A percentile compares a stretch with the other conserved stretches of the same genome.
phyloP scores from a whole-genome alignment of 2,113 vertebrate genomes.

The Dolichallabes microphthalmus region DNA sequence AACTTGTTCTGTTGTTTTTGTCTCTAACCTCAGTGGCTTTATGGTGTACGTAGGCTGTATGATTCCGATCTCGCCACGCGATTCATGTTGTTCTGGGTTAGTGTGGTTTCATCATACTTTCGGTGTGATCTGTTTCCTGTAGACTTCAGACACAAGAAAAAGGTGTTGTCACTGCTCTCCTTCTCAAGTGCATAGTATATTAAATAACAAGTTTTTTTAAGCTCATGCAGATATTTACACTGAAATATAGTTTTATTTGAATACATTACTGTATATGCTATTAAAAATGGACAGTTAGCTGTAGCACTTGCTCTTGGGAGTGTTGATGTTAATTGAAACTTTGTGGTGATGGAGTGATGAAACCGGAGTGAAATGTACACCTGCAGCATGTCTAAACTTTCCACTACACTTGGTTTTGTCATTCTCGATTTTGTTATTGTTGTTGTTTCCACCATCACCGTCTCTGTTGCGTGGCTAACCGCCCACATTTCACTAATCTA shows the following conservation, averaged over 20 bases:
- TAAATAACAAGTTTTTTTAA: too few relatives aligned
- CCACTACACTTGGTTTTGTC: background rate
- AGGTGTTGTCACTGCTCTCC: too few relatives aligned
- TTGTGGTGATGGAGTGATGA: constrained; percentile 13
- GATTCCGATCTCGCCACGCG: background rate
- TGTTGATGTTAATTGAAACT: background rate
- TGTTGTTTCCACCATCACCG: background rate
- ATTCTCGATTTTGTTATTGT: background rate
- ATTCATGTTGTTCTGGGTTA: background rate
- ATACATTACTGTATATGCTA: too few relatives aligned
- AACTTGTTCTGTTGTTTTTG: background rate
- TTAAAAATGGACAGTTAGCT: background rate
- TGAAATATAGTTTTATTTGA: background rate
- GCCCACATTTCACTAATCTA: background rate
- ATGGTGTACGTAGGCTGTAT: too few relatives aligned
- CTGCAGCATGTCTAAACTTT: background rate
- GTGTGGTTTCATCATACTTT: background rate
- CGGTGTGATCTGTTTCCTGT: background rate
- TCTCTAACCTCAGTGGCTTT: background rate
- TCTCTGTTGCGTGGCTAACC: constrained; percentile 2
- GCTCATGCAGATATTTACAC: background rate
- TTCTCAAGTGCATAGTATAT: background rate
- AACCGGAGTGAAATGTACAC: constrained; percentile 18
- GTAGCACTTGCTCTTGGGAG: background rate
- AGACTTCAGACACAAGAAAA: background rate